Conservation (phyloP, 2,113 vertebrate species). For the Galeopterus variegatus region DNA sequence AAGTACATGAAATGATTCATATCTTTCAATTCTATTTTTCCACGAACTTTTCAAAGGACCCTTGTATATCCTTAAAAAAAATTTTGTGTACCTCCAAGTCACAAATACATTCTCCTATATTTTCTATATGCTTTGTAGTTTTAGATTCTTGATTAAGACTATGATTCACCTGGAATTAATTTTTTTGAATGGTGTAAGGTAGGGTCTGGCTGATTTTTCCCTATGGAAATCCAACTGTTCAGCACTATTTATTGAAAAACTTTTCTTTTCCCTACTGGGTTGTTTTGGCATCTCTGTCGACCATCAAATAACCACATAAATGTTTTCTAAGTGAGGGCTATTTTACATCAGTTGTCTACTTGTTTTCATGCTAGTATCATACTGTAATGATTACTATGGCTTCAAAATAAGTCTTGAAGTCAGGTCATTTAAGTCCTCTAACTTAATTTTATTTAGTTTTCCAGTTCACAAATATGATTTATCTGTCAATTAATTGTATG, state of each 20-base stretch:
- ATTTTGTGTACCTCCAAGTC: neutral
- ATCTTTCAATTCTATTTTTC: no score
- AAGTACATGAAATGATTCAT: no score
- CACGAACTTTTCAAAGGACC: no score
- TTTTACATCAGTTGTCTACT: neutral
- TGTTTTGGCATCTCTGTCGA: neutral
- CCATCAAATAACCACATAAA: neutral
- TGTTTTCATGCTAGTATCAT: conserved; percentile 46
- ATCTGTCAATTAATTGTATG: neutral
- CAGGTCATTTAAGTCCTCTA: conserved; percentile 13
- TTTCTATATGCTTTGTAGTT: neutral
- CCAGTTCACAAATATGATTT: neutral
- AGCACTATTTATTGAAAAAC: neutral
- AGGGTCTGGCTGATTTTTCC: neutral
- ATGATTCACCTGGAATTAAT: neutral
- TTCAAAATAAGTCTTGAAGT: conserved; percentile 16
- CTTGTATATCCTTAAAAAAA: neutral
- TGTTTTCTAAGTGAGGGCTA: neutral
- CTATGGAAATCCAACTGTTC: neutral
- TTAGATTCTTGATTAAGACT: conserved; percentile 19
- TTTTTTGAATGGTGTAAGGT: neutral
- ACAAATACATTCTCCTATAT: conserved; percentile 14
- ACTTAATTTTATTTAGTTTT: neutral
- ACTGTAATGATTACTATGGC: neutral
- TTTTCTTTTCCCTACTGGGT: neutral